Percentiles rank a stretch among this genome's conserved stretches.
Conservation (phyloP, 1,140 invertebrate species). For the Eueides isabella region DNA sequence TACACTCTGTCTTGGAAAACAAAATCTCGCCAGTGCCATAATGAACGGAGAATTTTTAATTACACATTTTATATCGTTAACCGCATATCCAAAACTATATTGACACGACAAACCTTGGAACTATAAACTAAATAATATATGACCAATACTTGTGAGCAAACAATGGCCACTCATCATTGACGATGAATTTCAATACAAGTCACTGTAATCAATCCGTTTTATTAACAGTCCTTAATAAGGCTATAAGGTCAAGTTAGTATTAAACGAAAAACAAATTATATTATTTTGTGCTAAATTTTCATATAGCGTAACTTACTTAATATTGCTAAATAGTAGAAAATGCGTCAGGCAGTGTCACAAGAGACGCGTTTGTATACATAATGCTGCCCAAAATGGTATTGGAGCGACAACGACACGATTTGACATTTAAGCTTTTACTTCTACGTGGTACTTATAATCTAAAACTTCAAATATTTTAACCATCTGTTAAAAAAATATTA, state of each 20-base stretch:
- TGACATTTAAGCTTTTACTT: background rate
- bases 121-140: background rate
- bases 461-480: too few relatives aligned
- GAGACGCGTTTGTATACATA: background rate
- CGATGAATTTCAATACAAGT: background rate
- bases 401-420: background rate
- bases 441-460: too few relatives aligned
- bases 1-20: background rate
- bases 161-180: background rate
- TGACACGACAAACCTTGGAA: background rate
- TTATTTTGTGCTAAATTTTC: background rate
- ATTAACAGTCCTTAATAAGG: background rate
- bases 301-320: background rate
- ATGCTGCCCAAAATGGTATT: background rate
- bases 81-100: slow-evolving; percentile 2
- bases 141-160: background rate
- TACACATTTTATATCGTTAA: background rate
- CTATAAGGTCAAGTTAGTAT: slow-evolving; percentile 3
- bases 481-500: too few relatives aligned
- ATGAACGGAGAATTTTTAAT: background rate
- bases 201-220: background rate
- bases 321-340: background rate
- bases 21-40: too few relatives aligned
- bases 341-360: background rate
- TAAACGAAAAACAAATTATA: background rate